Evolutionary conservation across 2,888 invertebrate genomes (phyloP).

Genomic region (Nomada goodeniana): DNA sequence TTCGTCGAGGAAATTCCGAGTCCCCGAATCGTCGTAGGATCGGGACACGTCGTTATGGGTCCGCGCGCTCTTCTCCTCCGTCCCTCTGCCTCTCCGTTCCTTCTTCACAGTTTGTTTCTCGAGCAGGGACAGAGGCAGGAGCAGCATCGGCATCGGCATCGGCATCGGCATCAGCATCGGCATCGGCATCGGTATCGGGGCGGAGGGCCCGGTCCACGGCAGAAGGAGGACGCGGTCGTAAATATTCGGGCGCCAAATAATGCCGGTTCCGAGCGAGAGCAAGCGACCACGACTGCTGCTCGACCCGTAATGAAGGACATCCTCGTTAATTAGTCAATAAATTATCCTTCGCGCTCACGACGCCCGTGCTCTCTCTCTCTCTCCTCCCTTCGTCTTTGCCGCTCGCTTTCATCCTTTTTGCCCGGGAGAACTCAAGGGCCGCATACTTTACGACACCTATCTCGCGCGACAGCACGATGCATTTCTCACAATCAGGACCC

Average conservation of each 20-base stretch:
- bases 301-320: slow-evolving; percentile 84
- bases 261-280: slow-evolving; percentile 78
- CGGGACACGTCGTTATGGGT: slow-evolving; percentile 82
- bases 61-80: slow-evolving; percentile 64
- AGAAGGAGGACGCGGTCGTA: slow-evolving; percentile 79
- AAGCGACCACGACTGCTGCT: slow-evolving; percentile 76
- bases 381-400: slow-evolving; percentile 48
- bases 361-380: slow-evolving; percentile 69
- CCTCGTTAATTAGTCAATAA: slow-evolving; percentile 84
- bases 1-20: slow-evolving; percentile 76
- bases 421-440: slow-evolving; percentile 69
- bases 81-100: slow-evolving; percentile 11
- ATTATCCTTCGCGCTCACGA: slow-evolving; percentile 82
- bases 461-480: slow-evolving; percentile 72
- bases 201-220: slow-evolving; percentile 66
- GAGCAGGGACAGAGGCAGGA: slow-evolving; percentile 42
- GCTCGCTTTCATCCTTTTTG: slow-evolving; percentile 55
- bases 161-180: slow-evolving; percentile 61
- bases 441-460: slow-evolving; percentile 80
- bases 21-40: slow-evolving; percentile 78
- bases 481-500: slow-evolving; percentile 74
- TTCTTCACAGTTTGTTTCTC: slow-evolving; percentile 42
- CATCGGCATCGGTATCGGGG: slow-evolving; percentile 69
- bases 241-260: slow-evolving; percentile 83
- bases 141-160: slow-evolving; percentile 50